Conservation (phyloP, 2,113 vertebrate genomes). For the Peromyscus leucopus region DNA sequence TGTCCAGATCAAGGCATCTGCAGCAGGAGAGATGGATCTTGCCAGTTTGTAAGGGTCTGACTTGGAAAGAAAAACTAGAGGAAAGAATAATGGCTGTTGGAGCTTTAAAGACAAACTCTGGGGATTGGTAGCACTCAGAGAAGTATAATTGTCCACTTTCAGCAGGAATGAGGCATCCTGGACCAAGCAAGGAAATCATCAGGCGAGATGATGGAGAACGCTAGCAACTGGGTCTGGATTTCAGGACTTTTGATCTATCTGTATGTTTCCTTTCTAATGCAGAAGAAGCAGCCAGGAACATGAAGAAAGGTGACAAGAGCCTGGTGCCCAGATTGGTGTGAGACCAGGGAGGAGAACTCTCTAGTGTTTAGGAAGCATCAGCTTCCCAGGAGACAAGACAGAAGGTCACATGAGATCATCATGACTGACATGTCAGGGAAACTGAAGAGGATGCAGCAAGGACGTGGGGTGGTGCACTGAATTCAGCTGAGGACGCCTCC, state of each 20-base stretch:
- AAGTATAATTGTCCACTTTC: neutral
- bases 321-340: neutral
- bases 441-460: neutral
- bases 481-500: neutral
- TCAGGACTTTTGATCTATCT: neutral
- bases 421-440: neutral
- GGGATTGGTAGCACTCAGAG: neutral
- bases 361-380: neutral
- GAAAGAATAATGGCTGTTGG: neutral
- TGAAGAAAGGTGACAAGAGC: neutral
- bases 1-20: neutral
- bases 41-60: neutral
- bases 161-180: neutral
- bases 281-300: neutral
- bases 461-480: accelerated
- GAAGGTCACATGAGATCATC: neutral
- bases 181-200: neutral
- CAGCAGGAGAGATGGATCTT: neutral
- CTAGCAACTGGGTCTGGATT: neutral
- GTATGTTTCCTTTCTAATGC: neutral
- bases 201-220: neutral
- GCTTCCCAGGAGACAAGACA: neutral
- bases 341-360: neutral
- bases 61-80: neutral
- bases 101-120: neutral